Evolutionary conservation across 2,888 invertebrate genomes (phyloP).

Genomic region (Athalia rosae): DNA sequence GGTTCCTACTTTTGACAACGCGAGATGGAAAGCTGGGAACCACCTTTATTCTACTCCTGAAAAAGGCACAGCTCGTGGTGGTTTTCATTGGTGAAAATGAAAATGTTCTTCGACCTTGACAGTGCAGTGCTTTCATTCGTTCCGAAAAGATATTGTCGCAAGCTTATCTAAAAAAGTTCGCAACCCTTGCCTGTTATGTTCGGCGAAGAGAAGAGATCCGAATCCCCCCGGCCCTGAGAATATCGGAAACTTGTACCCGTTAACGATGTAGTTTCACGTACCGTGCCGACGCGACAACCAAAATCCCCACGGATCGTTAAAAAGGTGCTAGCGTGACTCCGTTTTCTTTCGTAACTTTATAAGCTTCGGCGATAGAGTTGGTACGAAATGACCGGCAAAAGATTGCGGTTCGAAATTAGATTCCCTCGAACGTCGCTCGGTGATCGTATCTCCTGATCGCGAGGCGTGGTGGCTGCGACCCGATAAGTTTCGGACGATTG

Average conservation of each 20-base stretch:
- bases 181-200: no score
- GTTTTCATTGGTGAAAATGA: background rate
- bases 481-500: slow-evolving; percentile 41
- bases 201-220: no score
- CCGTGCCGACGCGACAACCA: no score
- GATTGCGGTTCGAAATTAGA: slow-evolving; percentile 31
- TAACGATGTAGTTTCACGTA: no score
- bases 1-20: slow-evolving; percentile 1
- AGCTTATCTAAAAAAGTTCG: no score
- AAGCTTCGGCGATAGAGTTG: slow-evolving; percentile 12
- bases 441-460: background rate
- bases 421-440: slow-evolving; percentile 10
- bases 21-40: background rate
- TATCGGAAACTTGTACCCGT: no score
- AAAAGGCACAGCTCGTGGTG: background rate
- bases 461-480: background rate
- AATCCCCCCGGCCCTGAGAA: no score
- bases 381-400: slow-evolving; percentile 32
- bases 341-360: background rate
- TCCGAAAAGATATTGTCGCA: no score
- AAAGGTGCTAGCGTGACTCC: background rate
- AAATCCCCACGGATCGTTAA: no score
- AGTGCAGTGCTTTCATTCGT: no score
- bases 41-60: background rate
- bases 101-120: no score